phyloP scores from a whole-genome alignment of 2,888 invertebrate species.

The Aphodius sticticus region DNA sequence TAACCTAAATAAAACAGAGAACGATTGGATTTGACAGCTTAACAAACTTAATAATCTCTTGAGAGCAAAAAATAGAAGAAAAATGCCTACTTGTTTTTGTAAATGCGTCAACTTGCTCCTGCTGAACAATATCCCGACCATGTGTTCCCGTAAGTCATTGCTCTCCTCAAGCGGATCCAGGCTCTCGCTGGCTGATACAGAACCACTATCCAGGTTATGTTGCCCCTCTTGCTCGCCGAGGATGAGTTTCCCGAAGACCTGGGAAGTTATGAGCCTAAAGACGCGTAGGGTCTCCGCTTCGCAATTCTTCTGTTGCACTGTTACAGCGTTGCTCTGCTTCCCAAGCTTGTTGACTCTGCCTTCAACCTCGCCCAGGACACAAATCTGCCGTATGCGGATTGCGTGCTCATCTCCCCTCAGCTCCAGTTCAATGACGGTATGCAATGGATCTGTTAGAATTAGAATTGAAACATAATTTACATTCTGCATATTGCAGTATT shows the following conservation, averaged over 20 bases:
- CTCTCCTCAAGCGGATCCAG: conserved; percentile 61
- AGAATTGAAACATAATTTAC: neutral
- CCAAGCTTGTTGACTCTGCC: conserved; percentile 64
- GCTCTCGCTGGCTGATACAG: conserved; percentile 53
- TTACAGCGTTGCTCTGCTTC: conserved; percentile 63
- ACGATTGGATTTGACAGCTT: neutral
- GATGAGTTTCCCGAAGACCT: conserved; percentile 91
- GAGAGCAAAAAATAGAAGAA: neutral
- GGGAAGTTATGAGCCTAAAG: conserved; percentile 89
- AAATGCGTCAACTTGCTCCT: conserved; percentile 91
- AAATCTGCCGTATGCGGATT: conserved; percentile 86
- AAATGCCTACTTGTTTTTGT: conserved; percentile 81
- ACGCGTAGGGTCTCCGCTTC: conserved; percentile 92
- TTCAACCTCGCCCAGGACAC: conserved; percentile 71
- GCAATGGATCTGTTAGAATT: conserved; percentile 48
- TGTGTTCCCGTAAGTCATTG: conserved; percentile 83
- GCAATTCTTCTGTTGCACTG: conserved; percentile 85
- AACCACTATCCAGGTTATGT: conserved; percentile 50
- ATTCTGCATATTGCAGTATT: neutral
- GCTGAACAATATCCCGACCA: conserved; percentile 95
- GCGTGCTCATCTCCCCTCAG: conserved; percentile 92
- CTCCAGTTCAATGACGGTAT: conserved; percentile 77
- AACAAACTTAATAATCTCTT: neutral
- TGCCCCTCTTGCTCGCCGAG: conserved; percentile 68
- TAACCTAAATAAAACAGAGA: conserved; percentile 65